These are phyloP conservation scores for Gallinago nigripennis DNA, from an alignment of 2,797 vertebrate species.

Conservation along the genomic window DNA sequence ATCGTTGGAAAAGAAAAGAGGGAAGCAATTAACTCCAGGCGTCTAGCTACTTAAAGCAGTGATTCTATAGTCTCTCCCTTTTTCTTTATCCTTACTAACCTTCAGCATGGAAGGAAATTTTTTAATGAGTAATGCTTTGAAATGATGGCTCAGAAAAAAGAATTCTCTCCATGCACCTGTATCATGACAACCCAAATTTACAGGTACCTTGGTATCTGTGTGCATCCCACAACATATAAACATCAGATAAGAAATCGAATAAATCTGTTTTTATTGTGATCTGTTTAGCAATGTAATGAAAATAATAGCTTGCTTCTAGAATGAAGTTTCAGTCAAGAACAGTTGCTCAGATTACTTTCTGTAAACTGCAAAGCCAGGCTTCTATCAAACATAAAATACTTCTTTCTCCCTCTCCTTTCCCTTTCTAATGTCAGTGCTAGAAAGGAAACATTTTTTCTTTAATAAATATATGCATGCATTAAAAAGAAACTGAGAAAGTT, in stretches of 20 bases:
- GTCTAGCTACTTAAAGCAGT: background rate
- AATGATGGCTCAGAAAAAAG: background rate
- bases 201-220: background rate
- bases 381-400: background rate
- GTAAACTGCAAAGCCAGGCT: background rate
- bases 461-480: background rate
- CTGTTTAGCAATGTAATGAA: background rate
- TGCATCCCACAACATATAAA: fast-evolving
- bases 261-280: background rate
- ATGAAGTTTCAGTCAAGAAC: background rate
- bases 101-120: background rate
- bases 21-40: fast-evolving
- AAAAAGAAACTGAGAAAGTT: background rate
- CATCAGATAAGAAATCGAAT: background rate
- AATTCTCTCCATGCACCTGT: background rate
- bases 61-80: background rate
- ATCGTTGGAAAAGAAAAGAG: background rate
- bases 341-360: background rate
- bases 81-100: background rate
- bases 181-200: background rate
- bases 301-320: background rate
- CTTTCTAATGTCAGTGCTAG: background rate
- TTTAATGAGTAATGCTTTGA: background rate
- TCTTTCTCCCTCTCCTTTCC: background rate
- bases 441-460: background rate